phyloP scores from a whole-genome alignment of 2,888 invertebrate species.

The Dicyrtoma fusca region DNA sequence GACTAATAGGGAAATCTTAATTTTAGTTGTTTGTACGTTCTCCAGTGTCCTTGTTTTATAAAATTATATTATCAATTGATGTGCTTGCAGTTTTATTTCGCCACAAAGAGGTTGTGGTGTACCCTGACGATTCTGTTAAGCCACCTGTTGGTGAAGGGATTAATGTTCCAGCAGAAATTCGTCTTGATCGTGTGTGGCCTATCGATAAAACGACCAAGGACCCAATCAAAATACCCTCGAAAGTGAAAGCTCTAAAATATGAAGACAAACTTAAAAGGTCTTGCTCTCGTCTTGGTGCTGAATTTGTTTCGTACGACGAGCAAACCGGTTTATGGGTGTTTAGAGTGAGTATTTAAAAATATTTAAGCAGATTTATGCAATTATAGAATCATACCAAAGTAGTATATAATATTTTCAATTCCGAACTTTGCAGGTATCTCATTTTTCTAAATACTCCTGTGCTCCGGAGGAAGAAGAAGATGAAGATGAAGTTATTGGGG shows the following conservation, averaged over 20 bases:
- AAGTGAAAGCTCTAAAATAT: constrained; percentile 45
- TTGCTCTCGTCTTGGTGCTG: constrained; percentile 45
- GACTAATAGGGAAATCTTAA: no score
- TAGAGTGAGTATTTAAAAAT: constrained; percentile 39
- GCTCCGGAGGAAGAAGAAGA: constrained; percentile 86
- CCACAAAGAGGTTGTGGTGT: constrained; percentile 91
- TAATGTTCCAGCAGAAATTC: constrained; percentile 83
- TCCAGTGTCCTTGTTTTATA: no score
- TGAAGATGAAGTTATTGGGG: constrained; percentile 46
- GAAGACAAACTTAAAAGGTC: constrained; percentile 47
- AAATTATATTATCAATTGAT: no score
- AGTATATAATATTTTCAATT: constrained; percentile 4
- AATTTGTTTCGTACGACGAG: constrained; percentile 49
- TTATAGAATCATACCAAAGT: no score
- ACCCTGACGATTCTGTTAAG: constrained; percentile 82
- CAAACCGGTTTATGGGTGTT: constrained; percentile 51
- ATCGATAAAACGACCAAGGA: constrained; percentile 78
- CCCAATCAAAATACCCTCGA: constrained; percentile 73
- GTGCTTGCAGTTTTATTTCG: constrained; percentile 82
- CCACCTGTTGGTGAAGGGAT: constrained; percentile 85
- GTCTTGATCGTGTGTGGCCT: constrained; percentile 94
- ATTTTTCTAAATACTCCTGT: constrained; percentile 89
- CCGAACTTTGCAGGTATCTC: constrained; percentile 69
- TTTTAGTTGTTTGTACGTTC: no score
- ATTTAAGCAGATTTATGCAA: no score